A percentile compares a stretch with the other conserved stretches of the same genome.
Evolutionary conservation across 1,140 invertebrate species (phyloP).

Genomic region (Campodea augens): DNA sequence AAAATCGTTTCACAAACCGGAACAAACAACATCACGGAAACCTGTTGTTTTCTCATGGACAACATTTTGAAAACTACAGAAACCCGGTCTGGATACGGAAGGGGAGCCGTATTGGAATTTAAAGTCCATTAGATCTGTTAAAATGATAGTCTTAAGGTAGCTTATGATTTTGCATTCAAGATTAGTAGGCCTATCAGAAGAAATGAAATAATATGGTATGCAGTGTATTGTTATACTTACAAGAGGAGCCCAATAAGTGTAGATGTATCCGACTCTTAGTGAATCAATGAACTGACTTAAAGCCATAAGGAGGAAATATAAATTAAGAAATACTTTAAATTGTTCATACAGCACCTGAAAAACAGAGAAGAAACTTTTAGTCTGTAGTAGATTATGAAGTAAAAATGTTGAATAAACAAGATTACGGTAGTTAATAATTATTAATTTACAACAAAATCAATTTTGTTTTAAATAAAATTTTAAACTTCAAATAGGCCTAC

Average conservation of each 20-base stretch:
- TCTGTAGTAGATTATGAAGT: not conserved
- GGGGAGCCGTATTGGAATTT: not conserved
- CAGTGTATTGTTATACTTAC: constrained; percentile 32
- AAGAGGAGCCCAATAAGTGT: constrained; percentile 97
- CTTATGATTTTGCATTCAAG: too few species aligned
- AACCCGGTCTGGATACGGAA: too few species aligned
- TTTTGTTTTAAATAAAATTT: not conserved
- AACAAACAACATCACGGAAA: too few species aligned
- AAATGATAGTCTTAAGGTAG: too few species aligned
- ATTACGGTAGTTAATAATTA: not conserved
- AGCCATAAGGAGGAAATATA: constrained; percentile 97
- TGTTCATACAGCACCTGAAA: constrained; percentile 84
- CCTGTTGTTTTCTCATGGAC: too few species aligned
- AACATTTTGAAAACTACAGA: too few species aligned
- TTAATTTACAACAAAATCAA: constrained; percentile 1
- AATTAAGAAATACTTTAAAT: constrained; percentile 96
- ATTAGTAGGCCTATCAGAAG: too few species aligned
- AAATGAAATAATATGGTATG: too few species aligned
- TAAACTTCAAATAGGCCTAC: not conserved
- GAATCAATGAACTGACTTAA: constrained; percentile 93
- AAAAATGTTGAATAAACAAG: constrained; percentile 1
- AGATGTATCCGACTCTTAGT: constrained; percentile 88
- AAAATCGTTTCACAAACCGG: too few species aligned
- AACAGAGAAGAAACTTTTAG: constrained; percentile 14
- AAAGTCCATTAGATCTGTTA: not conserved